These are phyloP conservation scores for Ridgeia piscesae DNA, from an alignment of 1,140 invertebrate genomes.

Conservation along the genomic window DNA sequence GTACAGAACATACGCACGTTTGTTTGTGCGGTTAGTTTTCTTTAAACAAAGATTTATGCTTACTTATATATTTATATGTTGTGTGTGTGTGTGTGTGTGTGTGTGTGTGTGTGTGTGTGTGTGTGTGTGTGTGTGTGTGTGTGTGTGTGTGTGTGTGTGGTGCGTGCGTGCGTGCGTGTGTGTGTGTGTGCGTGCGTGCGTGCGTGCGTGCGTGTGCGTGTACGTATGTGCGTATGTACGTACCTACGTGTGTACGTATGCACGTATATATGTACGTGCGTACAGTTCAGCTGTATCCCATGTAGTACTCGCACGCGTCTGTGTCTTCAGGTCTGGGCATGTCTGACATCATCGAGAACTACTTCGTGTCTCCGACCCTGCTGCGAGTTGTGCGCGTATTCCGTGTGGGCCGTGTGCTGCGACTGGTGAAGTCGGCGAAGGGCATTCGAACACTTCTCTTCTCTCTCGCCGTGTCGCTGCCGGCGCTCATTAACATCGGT, in stretches of 20 bases:
- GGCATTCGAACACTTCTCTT: constrained; percentile 96
- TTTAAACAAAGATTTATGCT: too few species aligned
- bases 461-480: constrained; percentile 95
- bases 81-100: not conserved
- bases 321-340: constrained; percentile 27
- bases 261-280: too few species aligned
- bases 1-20: too few species aligned
- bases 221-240: not conserved
- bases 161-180: not conserved
- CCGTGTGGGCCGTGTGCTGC: constrained; percentile 93
- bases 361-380: constrained; percentile 89
- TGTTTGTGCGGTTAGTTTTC: too few species aligned
- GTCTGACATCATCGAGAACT: constrained; percentile 49
- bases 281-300: too few species aligned
- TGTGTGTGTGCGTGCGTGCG: not conserved
- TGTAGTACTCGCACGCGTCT: not conserved
- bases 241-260: too few species aligned
- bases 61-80: not conserved
- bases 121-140: not conserved
- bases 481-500: constrained; percentile 98
- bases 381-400: constrained; percentile 95
- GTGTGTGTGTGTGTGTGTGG: not conserved
- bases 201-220: not conserved
- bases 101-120: not conserved
- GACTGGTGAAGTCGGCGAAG: constrained; percentile 92